Evolutionary conservation across 2,888 invertebrate species (phyloP), one percentile per base, ranked within the genome.

Genomic region (Andricus curvator): DNA sequence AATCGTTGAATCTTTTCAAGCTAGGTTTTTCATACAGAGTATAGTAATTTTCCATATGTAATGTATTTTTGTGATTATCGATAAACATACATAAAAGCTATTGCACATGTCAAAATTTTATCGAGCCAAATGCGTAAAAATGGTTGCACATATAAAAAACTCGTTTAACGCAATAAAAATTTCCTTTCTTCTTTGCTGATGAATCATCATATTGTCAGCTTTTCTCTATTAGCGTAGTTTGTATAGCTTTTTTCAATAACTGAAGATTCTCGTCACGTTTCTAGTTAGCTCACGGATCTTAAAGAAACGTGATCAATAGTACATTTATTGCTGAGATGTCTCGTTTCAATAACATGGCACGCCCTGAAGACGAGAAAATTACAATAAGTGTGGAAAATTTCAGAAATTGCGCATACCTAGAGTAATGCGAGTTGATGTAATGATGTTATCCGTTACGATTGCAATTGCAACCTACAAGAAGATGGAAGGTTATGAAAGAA

Each of bases 341-440:
- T 44, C 9, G 41, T 67, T 41, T 44, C 68, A 68, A 44, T 25
- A 51, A 51, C 25, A 25, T 8, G 51, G 51, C 70, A 70, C 70
- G 70, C 70, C 70, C 70, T 29, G 29, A 70, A 70, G 25, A 51
- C 15, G 51, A 70, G 29, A 70, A 70, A 70, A 70, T 70, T 70
- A 51, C 70, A 25, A 70, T 51, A 70, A 70, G 70, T 70, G 70
- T 70, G 29, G 70, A 70, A 70, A 70, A 51, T 51, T 70, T 70
- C 25, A 51, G 51, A 70, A 70, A 51, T 70, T 33, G 70, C 51
- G 48, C 51, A 51, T 33, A 51, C 60, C 22, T 60, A 20, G 17
- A 56, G 6, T 22, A 22, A 60, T 22, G 22, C 22, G 22, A 60
- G 60, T 60, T n/a, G 8, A 60, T 70, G 17, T 51, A 51, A 70